Evolutionary conservation across 2,888 invertebrate genomes (phyloP).

Genomic region (Sipunculus nudus): DNA sequence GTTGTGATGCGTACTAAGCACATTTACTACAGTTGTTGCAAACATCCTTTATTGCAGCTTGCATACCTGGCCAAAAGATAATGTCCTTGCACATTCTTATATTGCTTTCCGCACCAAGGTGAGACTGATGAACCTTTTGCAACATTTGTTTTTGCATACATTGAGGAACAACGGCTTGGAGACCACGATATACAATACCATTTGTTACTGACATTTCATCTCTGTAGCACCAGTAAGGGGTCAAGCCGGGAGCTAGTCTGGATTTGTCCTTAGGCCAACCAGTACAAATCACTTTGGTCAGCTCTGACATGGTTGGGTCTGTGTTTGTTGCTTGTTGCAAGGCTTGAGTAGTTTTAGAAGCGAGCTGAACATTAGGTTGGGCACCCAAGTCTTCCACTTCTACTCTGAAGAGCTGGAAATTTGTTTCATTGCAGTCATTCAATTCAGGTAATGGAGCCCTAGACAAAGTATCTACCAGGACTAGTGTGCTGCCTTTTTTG

Average conservation of each 20-base stretch:
- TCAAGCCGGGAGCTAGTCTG: neutral
- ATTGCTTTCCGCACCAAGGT: neutral
- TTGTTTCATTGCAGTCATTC: neutral
- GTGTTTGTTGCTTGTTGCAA: neutral
- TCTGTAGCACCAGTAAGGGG: neutral
- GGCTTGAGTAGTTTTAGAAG: neutral
- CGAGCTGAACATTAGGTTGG: neutral
- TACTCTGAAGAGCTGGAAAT: neutral
- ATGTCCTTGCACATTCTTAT: conserved; percentile 6
- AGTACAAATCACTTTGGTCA: neutral
- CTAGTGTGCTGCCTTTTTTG: conserved; percentile 5
- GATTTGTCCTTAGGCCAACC: conserved; percentile 2
- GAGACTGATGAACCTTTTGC: neutral
- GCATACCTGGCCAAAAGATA: conserved; percentile 9
- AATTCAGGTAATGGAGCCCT: neutral
- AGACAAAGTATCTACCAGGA: conserved; percentile 9
- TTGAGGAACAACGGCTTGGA: neutral
- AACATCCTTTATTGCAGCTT: conserved; percentile 1
- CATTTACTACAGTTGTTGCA: neutral
- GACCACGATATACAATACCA: neutral
- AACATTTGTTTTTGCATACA: neutral
- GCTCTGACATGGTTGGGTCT: neutral
- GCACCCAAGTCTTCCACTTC: too few species aligned
- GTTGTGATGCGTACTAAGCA: conserved; percentile 1
- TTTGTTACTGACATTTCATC: neutral